Percentiles rank a stretch among this genome's conserved stretches.
Conservation (phyloP, 2,113 vertebrate genomes). For the Aphelocoma coerulescens region DNA sequence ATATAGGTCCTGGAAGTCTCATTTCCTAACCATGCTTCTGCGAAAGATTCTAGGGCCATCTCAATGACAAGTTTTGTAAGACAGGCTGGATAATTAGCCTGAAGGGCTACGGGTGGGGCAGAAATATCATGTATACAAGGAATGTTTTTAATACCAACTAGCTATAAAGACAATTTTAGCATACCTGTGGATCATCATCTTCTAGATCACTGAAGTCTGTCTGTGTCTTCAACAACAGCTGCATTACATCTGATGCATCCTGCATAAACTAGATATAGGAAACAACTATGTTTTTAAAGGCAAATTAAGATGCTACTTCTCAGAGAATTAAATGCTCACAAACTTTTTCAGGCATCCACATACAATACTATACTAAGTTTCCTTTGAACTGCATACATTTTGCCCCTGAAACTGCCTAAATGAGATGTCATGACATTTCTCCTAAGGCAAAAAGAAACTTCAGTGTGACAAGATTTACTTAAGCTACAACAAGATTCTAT, state of each 20-base stretch:
- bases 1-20: neutral
- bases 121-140: neutral
- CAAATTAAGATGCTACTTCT: neutral
- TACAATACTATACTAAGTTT: neutral
- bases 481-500: neutral
- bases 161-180: neutral
- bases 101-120: accelerated
- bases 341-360: neutral
- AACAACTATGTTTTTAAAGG: neutral
- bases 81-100: neutral
- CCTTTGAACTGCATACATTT: neutral
- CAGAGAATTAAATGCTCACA: neutral
- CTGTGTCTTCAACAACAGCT: constrained; percentile 93
- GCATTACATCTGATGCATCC: constrained; percentile 98
- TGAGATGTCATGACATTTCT: neutral
- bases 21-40: neutral
- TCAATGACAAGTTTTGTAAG: neutral
- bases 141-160: neutral
- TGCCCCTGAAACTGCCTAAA: neutral
- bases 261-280: constrained; percentile 88
- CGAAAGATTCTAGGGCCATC: neutral
- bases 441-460: neutral
- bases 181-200: constrained; percentile 96
- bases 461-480: neutral
- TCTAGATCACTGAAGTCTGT: constrained; percentile 96